These are phyloP conservation scores for Syrista parreyssii DNA, from an alignment of 2,888 invertebrate species.

Conservation along the genomic window DNA sequence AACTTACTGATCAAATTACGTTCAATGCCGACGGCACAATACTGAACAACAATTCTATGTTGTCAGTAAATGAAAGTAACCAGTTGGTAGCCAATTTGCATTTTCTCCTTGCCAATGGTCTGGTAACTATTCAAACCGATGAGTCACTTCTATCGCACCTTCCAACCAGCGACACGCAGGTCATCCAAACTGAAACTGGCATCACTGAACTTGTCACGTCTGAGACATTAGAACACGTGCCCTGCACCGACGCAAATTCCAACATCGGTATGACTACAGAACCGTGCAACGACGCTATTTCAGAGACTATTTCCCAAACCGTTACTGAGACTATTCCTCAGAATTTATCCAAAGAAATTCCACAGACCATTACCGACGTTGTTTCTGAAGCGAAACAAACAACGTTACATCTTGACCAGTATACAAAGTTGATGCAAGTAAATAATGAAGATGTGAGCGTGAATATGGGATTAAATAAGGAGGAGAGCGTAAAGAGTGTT, in stretches of 20 bases:
- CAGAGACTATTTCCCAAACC: background rate
- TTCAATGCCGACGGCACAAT: constrained; percentile 51
- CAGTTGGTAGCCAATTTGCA: constrained; percentile 57
- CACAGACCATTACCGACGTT: background rate
- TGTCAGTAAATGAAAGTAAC: constrained; percentile 51
- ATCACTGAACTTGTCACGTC: constrained; percentile 21
- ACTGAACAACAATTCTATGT: constrained; percentile 59
- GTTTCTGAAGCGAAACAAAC: constrained; percentile 5
- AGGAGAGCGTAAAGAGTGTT: background rate
- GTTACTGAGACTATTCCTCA: background rate
- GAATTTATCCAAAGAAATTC: background rate
- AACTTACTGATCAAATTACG: constrained; percentile 47
- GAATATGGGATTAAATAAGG: background rate
- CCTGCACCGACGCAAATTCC: constrained; percentile 5
- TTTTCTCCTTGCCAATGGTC: constrained; percentile 52
- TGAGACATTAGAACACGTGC: background rate
- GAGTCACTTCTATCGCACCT: constrained; percentile 62
- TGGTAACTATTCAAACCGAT: constrained; percentile 66
- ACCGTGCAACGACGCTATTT: background rate
- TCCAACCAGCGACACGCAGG: constrained; percentile 42
- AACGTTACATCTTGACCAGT: constrained; percentile 27
- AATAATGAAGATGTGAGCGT: constrained; percentile 1
- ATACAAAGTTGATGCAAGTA: constrained; percentile 29
- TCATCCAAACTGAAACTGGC: constrained; percentile 46
- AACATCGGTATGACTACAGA: constrained; percentile 31